Conservation (phyloP, 2,113 vertebrate species). For the Stomatorhinus ivindoensis region DNA sequence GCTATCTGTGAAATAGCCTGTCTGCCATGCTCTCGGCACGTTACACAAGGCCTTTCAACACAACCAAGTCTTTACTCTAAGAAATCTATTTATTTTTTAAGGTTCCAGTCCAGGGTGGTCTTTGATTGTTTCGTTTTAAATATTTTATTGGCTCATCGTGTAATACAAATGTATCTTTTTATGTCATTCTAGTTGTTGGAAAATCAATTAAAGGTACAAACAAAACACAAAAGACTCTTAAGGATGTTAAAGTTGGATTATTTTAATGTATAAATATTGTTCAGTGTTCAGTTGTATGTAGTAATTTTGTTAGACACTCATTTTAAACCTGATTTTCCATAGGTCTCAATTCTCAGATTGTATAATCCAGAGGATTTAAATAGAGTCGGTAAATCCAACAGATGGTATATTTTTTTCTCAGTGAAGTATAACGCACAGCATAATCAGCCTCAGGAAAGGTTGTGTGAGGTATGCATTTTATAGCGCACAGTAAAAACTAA, state of each 20-base stretch:
- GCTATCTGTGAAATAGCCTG: not conserved
- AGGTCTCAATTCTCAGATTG: not conserved
- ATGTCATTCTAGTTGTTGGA: not conserved
- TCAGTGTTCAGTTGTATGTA: not conserved
- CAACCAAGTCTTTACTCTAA: not conserved
- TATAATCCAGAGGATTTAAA: not conserved
- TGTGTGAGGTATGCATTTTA: not conserved
- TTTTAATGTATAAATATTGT: not conserved
- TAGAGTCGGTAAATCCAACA: not conserved
- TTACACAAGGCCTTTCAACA: not conserved
- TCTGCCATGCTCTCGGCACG: not conserved
- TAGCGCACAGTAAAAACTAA: not conserved
- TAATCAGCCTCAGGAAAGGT: not conserved
- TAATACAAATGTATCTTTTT: not conserved
- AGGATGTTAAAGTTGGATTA: not conserved
- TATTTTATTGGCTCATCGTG: not conserved
- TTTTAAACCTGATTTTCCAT: not conserved
- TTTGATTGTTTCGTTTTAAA: not conserved
- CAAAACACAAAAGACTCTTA: not conserved
- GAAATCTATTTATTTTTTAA: not conserved
- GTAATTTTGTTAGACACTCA: not conserved
- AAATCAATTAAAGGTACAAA: not conserved
- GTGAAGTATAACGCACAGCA: not conserved
- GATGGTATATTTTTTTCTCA: not conserved
- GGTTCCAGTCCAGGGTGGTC: not conserved